These are phyloP conservation scores for Centruroides vittatus DNA, from an alignment of 1,140 invertebrate genomes.

Conservation along the genomic window DNA sequence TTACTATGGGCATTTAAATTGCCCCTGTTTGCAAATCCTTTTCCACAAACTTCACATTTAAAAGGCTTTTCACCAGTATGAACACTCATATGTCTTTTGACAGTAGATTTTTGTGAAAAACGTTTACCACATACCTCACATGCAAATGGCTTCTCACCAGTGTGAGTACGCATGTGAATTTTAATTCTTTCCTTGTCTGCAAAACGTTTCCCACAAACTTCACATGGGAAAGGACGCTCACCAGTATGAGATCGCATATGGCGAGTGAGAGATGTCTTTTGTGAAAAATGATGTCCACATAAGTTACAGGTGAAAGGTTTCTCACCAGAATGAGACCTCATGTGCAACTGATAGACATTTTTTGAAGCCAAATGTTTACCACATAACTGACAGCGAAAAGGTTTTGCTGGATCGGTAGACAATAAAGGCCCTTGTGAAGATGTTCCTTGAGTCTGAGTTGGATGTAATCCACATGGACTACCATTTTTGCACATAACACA, in stretches of 20 bases:
- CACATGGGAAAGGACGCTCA: slow-evolving; percentile 26
- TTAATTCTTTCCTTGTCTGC: slow-evolving; percentile 23
- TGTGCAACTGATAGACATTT: slow-evolving; percentile 31
- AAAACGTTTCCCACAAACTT: slow-evolving; percentile 20
- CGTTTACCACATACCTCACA: slow-evolving; percentile 42
- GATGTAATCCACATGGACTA: slow-evolving; percentile 16
- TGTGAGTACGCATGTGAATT: slow-evolving; percentile 66
- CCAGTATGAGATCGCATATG: slow-evolving; percentile 53
- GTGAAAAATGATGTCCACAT: slow-evolving; percentile 71
- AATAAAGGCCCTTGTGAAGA: slow-evolving; percentile 10
- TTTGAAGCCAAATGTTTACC: slow-evolving; percentile 21
- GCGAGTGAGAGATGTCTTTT: slow-evolving; percentile 49
- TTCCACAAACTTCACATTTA: slow-evolving; percentile 71
- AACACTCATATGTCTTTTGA: slow-evolving; percentile 90
- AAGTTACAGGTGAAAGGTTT: slow-evolving; percentile 87
- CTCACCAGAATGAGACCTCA: slow-evolving; percentile 44
- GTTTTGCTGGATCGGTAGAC: slow-evolving; percentile 21
- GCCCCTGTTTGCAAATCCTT: slow-evolving; percentile 93
- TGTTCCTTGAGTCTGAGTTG: slow-evolving; percentile 7
- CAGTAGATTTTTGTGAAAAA: slow-evolving; percentile 58
- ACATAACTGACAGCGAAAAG: slow-evolving; percentile 19
- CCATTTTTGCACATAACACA: slow-evolving; percentile 14
- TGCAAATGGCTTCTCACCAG: slow-evolving; percentile 46
- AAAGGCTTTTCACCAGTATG: slow-evolving; percentile 90
- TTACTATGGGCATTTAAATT: slow-evolving; percentile 98